phyloP scores from a whole-genome alignment of 2,113 vertebrate species.

The Dipodomys ordii region DNA sequence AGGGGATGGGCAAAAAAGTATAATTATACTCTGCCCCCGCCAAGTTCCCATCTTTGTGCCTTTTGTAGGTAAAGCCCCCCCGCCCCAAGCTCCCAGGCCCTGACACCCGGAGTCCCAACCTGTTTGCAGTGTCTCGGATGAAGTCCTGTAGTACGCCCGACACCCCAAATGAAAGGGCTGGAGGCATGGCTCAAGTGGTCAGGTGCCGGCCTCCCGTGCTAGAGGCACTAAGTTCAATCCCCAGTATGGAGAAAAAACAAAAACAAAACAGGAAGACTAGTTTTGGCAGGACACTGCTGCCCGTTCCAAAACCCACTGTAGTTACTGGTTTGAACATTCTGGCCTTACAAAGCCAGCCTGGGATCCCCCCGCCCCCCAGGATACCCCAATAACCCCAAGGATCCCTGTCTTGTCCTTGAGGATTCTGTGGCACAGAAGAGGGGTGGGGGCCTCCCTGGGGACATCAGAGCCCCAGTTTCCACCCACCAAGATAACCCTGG shows the following conservation, averaged over 20 bases:
- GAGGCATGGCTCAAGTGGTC: too few species aligned
- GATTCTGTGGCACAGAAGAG: background rate
- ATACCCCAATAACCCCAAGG: background rate
- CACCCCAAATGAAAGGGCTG: too few species aligned
- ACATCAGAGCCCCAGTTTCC: background rate
- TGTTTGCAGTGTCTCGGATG: too few species aligned
- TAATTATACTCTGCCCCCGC: too few species aligned
- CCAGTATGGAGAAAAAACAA: background rate
- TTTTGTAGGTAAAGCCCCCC: too few species aligned
- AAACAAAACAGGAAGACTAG: background rate
- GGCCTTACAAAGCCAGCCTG: background rate
- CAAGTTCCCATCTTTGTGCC: too few species aligned
- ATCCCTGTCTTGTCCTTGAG: background rate
- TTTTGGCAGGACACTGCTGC: background rate
- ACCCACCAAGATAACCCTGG: background rate
- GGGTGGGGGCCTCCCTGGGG: background rate
- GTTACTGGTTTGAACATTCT: background rate
- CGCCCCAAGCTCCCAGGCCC: too few species aligned
- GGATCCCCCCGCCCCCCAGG: background rate
- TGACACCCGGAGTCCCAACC: too few species aligned
- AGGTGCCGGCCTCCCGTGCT: too few species aligned
- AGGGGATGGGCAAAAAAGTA: too few species aligned
- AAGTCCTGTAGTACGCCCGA: too few species aligned
- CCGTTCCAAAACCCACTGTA: background rate
- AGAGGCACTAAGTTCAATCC: background rate